Percentiles rank a stretch among this genome's conserved stretches.
phyloP scores from a whole-genome alignment of 1,140 invertebrate genomes.

The Drosophila persimilis region DNA sequence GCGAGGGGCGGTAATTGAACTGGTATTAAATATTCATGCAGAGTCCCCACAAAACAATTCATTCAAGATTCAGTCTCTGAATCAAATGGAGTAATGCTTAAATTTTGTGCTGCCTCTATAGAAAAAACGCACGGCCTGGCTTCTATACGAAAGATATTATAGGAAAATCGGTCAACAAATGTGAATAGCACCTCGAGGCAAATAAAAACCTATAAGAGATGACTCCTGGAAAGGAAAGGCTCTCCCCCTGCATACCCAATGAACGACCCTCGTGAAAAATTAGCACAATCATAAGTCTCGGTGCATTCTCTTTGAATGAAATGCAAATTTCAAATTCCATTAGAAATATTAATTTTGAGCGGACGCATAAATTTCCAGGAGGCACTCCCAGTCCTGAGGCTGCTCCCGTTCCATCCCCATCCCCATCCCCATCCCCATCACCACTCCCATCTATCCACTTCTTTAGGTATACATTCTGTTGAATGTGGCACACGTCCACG shows the following conservation, averaged over 20 bases:
- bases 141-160: too few species aligned
- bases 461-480: constrained; percentile 9
- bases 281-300: constrained; percentile 26
- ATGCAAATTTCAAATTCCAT: constrained; percentile 71
- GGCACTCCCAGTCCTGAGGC: constrained; percentile 32
- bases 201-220: not conserved
- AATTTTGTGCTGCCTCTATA: too few species aligned
- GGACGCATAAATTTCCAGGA: constrained; percentile 49
- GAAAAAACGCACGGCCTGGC: too few species aligned
- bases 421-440: not conserved
- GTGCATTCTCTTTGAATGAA: constrained; percentile 57
- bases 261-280: constrained; percentile 34
- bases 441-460: not conserved
- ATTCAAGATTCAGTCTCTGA: too few species aligned
- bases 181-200: not conserved
- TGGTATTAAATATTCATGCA: too few species aligned
- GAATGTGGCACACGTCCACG: constrained; percentile 34
- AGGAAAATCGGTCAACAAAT: too few species aligned
- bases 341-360: constrained; percentile 74
- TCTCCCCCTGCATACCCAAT: constrained; percentile 18
- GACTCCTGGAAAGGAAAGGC: not conserved
- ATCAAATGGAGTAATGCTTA: too few species aligned
- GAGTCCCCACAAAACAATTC: too few species aligned
- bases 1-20: not conserved
- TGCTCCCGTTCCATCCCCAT: constrained; percentile 12